Evolutionary conservation across 2,113 vertebrate genomes (phyloP).

Genomic region (Passer domesticus): DNA sequence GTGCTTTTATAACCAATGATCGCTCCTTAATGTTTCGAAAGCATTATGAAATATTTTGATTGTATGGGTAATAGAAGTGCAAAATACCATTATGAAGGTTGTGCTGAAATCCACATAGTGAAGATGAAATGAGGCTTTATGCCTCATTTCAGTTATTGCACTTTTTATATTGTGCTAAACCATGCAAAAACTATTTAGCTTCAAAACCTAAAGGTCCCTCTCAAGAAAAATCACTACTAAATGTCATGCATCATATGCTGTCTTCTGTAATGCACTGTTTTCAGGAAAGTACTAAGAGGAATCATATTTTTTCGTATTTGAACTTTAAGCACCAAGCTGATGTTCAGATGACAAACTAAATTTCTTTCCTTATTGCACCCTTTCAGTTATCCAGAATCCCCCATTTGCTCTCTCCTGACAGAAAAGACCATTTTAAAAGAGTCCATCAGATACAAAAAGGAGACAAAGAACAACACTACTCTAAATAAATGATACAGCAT

Average conservation of each 20-base stretch:
- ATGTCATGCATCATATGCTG: background rate
- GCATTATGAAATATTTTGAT: conserved; percentile 24
- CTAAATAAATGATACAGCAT: background rate
- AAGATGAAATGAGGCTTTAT: conserved; percentile 40
- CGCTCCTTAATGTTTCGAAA: background rate
- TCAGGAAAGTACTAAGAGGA: background rate
- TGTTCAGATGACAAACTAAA: background rate
- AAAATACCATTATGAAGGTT: conserved; percentile 31
- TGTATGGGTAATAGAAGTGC: background rate
- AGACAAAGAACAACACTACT: background rate
- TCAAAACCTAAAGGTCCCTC: conserved; percentile 37
- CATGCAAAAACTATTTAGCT: conserved; percentile 46
- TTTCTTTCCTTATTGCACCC: background rate
- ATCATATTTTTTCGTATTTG: background rate
- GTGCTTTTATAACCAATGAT: conserved; percentile 9
- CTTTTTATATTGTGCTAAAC: conserved; percentile 46
- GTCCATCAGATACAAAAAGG: background rate
- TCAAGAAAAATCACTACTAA: conserved; percentile 45
- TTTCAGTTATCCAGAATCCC: background rate
- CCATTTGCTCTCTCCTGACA: background rate
- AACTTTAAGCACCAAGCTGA: background rate
- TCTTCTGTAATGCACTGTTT: background rate
- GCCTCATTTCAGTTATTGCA: conserved; percentile 43
- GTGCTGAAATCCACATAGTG: conserved; percentile 12
- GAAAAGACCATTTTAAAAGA: background rate